Conservation (phyloP, 1,140 invertebrate species). For the Rhagoletis zephyria region DNA sequence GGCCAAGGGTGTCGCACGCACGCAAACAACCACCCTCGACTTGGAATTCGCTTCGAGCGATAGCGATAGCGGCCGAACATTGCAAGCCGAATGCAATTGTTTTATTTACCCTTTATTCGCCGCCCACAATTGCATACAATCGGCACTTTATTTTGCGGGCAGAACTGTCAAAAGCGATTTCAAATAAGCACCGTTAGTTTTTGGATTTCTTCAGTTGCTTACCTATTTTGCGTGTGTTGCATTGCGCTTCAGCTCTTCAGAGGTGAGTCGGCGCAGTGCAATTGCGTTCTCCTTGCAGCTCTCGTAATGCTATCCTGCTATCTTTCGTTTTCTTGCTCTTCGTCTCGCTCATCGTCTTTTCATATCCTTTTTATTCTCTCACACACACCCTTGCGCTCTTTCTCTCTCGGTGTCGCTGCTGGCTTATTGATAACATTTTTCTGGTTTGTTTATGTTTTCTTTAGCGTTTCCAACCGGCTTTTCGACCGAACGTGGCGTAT, state of each 20-base stretch:
- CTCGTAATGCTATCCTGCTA: neutral
- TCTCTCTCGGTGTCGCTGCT: neutral
- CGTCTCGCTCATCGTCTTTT: neutral
- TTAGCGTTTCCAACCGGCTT: conserved; percentile 55
- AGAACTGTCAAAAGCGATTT: neutral
- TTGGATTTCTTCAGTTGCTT: neutral
- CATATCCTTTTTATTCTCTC: neutral
- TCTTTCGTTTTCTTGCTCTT: neutral
- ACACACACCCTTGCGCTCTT: neutral
- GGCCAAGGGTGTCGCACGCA: conserved; percentile 63
- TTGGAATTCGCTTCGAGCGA: conserved; percentile 43
- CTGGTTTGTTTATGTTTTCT: conserved; percentile 69
- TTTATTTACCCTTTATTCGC: conserved; percentile 12
- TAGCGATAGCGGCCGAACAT: neutral
- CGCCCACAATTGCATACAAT: neutral
- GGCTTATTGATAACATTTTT: conserved; percentile 57
- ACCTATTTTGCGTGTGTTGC: neutral
- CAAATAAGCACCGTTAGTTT: neutral
- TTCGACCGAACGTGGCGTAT: conserved; percentile 28
- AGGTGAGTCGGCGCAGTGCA: conserved; percentile 21
- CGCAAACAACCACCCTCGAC: conserved; percentile 59
- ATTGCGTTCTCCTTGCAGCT: neutral
- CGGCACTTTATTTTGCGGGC: neutral
- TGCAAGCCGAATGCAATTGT: conserved; percentile 23
- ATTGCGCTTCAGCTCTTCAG: neutral